Evolutionary conservation across 2,113 vertebrate genomes (phyloP).

Genomic region (Bettongia penicillata): DNA sequence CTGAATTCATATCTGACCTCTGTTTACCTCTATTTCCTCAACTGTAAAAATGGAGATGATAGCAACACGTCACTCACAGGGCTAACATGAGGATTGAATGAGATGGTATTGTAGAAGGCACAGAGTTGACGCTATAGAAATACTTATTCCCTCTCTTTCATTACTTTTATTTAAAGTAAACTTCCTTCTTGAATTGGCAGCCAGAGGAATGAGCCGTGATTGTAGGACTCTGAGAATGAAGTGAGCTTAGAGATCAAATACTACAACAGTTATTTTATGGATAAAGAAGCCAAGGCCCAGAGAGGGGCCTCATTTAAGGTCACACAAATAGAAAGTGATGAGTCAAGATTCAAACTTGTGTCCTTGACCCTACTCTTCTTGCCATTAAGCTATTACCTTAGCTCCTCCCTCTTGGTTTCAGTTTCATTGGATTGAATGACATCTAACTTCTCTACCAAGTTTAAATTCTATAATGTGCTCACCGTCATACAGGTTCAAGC

Average conservation of each 20-base stretch:
- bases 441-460: neutral
- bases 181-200: neutral
- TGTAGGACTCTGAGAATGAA: neutral
- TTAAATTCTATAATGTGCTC: neutral
- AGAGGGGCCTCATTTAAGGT: neutral
- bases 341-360: neutral
- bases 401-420: neutral
- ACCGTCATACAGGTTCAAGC: neutral
- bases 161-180: neutral
- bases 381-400: neutral
- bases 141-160: neutral
- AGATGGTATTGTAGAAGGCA: neutral
- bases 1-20: neutral
- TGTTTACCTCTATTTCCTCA: neutral
- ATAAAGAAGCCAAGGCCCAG: neutral
- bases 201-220: neutral
- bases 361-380: neutral
- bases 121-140: neutral
- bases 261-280: neutral
- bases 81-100: neutral
- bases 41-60: neutral
- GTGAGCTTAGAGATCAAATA: neutral
- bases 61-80: neutral
- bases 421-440: neutral
- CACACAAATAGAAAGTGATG: neutral